Base-by-base conservation (phyloP, 1,140 invertebrate species). In the Artemia franciscana region DNA sequence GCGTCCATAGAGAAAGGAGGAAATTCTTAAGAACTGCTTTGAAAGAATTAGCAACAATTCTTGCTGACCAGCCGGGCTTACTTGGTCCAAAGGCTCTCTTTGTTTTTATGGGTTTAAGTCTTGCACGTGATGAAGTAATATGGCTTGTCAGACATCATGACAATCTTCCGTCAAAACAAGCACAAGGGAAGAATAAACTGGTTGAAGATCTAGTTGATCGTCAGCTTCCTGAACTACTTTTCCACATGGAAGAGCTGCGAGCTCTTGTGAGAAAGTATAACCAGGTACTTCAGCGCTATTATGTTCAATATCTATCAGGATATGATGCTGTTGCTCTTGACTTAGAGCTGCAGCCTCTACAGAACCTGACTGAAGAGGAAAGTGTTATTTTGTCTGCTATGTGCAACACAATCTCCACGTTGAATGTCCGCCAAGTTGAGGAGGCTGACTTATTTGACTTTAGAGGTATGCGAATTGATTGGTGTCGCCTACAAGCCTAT, bases 381-480 rank as follows among this genome's bases (percentile, higher is more conserved):
- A 89, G 87, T 67, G 78, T 91, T 28, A 93, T 98, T 66, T 77
- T 98, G 5, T 91, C 89, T 18, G 93, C 93, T 23, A 79, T 97
- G 58, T 93, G 91, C 70, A 88, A 85, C 67, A 88, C 84, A 26
- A 88, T 96, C 67, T 83, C 89, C 3, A 83, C 78, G 71, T 72
- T 95, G 24, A 88, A 82, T 60, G 86, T 97, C 0, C 26, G 56
- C 9, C 39, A 63, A 60, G 89, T 95, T 58, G 92, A 97, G 75
- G 91, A 92, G 23, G 95, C 93, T 76, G 89, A 95, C 71, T 70
- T 91, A 0, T 96, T 97, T 78, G 92, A 98, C 75, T 95, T 98
- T 70, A 78, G 90, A 68, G 88, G 89, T 12, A 83, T 98, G 62
- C 79, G 95, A 26, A 71, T 98, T 26, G 96, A 99, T 73, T 99